phyloP scores from a whole-genome alignment of 2,888 invertebrate genomes.

The Hyalella azteca region DNA sequence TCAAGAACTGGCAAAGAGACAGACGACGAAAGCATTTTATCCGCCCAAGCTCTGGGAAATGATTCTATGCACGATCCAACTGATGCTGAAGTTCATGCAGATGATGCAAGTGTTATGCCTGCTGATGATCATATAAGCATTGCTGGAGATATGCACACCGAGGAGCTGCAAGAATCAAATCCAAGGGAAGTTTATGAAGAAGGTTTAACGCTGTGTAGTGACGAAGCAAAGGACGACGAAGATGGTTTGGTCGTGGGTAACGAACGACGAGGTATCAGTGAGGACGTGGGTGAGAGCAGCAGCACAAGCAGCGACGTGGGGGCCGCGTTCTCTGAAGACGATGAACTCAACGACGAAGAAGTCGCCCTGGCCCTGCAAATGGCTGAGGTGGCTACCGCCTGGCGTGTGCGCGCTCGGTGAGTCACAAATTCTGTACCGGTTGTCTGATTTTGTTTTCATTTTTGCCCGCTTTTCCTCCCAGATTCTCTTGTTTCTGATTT shows the following conservation, averaged over 20 bases:
- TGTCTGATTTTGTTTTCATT: conserved; percentile 54
- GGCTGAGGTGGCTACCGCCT: conserved; percentile 79
- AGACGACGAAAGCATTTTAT: background rate
- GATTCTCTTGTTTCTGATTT: no score
- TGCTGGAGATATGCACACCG: no score
- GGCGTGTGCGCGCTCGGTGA: conserved; percentile 78
- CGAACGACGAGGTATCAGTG: background rate
- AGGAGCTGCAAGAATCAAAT: background rate
- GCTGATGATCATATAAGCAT: no score
- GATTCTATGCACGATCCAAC: background rate
- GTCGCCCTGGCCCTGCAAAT: conserved; percentile 85
- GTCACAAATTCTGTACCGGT: conserved; percentile 68
- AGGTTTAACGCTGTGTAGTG: no score
- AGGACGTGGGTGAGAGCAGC: conserved; percentile 38
- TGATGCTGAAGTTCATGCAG: background rate
- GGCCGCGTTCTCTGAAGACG: conserved; percentile 14
- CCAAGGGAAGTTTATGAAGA: no score
- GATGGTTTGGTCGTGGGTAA: background rate
- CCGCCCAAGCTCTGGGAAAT: background rate
- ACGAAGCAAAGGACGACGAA: background rate
- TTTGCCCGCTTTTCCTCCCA: no score
- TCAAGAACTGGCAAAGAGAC: background rate
- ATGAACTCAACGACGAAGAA: conserved; percentile 73
- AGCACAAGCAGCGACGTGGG: background rate
- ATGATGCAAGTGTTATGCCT: background rate